Evolutionary conservation across 2,888 invertebrate genomes (phyloP).

Genomic region (Melipona beecheii): DNA sequence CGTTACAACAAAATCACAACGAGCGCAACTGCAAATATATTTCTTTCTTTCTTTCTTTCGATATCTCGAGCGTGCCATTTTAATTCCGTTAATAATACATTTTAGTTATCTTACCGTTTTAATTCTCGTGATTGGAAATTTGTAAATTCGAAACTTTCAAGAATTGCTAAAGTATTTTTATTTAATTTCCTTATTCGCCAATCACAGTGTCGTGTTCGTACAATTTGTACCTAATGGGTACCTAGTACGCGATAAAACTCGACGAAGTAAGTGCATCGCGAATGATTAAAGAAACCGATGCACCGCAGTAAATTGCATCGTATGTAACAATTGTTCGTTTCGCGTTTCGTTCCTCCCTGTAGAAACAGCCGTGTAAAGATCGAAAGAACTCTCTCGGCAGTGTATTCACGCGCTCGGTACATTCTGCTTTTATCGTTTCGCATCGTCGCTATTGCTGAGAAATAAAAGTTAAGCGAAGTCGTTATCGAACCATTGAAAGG

Average conservation of each 20-base stretch:
- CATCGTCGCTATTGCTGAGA: slow-evolving; percentile 13
- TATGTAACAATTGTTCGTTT: slow-evolving; percentile 25
- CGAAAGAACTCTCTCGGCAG: slow-evolving; percentile 8
- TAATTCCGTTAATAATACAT: background rate
- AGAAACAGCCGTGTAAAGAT: background rate
- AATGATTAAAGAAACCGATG: background rate
- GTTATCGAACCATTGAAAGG: slow-evolving; percentile 1
- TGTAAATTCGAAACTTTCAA: background rate
- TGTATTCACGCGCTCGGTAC: slow-evolving; percentile 1
- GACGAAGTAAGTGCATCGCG: background rate
- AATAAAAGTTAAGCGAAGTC: slow-evolving; percentile 34
- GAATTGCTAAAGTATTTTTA: background rate
- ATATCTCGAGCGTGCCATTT: background rate
- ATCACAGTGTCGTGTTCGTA: background rate
- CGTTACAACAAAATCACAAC: too few species aligned
- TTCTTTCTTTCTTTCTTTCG: background rate
- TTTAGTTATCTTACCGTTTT: background rate
- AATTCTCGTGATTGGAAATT: background rate
- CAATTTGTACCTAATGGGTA: background rate
- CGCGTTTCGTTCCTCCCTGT: background rate
- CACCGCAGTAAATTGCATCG: background rate
- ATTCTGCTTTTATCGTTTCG: slow-evolving; percentile 33
- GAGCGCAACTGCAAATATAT: too few species aligned
- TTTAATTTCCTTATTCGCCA: background rate
- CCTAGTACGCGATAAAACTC: background rate